A percentile compares a stretch with the other conserved stretches of the same genome.
These are phyloP conservation scores for Morinoia aosen DNA, from an alignment of 2,888 invertebrate species.

Conservation along the genomic window DNA sequence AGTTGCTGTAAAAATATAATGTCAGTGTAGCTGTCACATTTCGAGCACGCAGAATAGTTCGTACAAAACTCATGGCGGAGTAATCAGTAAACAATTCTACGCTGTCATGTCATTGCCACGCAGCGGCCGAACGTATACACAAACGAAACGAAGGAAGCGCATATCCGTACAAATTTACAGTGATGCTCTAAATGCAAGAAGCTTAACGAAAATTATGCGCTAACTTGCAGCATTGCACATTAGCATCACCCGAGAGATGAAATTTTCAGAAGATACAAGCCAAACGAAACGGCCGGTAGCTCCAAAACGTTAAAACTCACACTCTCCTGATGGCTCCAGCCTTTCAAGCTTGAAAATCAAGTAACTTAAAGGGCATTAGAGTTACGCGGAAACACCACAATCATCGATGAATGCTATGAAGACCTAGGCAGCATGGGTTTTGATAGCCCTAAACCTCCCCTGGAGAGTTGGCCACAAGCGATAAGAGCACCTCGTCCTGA, in stretches of 20 bases:
- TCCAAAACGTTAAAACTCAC: neutral
- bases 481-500: neutral
- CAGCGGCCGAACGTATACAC: neutral
- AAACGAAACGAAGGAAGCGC: neutral
- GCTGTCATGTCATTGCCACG: neutral
- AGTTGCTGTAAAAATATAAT: neutral
- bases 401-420: no score
- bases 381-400: no score
- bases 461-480: neutral
- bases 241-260: neutral
- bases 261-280: neutral
- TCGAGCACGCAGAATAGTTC: neutral
- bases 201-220: neutral
- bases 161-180: neutral
- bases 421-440: no score
- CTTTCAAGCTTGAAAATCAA: neutral
- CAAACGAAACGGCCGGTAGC: neutral
- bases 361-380: neutral
- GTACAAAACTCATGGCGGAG: neutral
- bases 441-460: neutral
- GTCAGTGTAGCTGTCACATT: neutral
- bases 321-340: neutral
- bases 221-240: neutral
- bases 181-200: neutral
- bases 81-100: neutral